Percentiles rank a stretch among this genome's conserved stretches.
These are phyloP conservation scores for Dendrolimus punctatus DNA, from an alignment of 1,140 invertebrate species.

Conservation along the genomic window DNA sequence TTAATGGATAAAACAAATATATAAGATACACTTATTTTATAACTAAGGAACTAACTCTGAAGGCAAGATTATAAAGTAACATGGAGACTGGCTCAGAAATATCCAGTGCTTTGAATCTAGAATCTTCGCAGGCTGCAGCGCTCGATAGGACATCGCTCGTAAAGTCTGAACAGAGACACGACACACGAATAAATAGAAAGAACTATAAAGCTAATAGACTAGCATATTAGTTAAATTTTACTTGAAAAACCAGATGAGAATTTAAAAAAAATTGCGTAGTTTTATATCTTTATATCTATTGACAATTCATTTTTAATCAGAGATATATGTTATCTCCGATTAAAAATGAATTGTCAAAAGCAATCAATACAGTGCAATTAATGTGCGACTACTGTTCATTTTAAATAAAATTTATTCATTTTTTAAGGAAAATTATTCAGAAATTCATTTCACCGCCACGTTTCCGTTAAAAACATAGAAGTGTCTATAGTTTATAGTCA, in stretches of 20 bases:
- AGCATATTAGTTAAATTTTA: neutral
- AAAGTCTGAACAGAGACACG: slow-evolving; percentile 40
- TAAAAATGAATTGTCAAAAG: too few species aligned
- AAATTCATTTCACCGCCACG: too few species aligned
- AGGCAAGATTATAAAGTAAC: slow-evolving; percentile 29
- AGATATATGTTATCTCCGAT: too few species aligned
- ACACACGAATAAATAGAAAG: slow-evolving; percentile 31
- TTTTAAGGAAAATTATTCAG: too few species aligned
- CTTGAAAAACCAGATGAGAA: neutral
- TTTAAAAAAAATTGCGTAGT: too few species aligned
- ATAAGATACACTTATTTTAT: slow-evolving; percentile 23
- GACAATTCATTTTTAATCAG: too few species aligned
- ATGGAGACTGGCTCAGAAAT: slow-evolving; percentile 20
- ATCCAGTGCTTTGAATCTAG: slow-evolving; percentile 36
- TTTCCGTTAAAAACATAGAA: too few species aligned
- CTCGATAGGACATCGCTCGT: slow-evolving; percentile 49
- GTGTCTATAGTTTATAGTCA: too few species aligned
- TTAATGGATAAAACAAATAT: slow-evolving; percentile 21
- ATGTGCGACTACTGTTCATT: too few species aligned
- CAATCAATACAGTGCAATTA: too few species aligned
- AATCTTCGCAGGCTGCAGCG: slow-evolving; percentile 38
- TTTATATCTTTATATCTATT: too few species aligned
- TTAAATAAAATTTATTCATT: too few species aligned
- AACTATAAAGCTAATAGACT: slow-evolving; percentile 26
- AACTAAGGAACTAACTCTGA: slow-evolving; percentile 26